Percentiles rank a stretch among this genome's conserved stretches.
Evolutionary conservation across 2,113 vertebrate genomes (phyloP).

Genomic region (Arothron firmamentum): DNA sequence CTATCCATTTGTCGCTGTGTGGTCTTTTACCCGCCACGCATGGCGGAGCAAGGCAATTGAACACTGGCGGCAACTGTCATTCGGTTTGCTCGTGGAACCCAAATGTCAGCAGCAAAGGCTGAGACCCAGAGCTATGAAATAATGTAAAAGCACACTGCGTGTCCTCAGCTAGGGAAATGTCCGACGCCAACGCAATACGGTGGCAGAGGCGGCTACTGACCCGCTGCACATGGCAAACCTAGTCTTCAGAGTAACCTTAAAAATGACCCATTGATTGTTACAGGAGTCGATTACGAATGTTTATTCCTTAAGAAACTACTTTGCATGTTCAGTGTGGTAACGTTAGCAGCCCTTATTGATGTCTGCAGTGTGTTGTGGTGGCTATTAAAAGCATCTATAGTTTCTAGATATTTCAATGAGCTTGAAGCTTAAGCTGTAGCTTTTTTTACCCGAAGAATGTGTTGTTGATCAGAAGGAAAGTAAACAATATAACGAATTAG

Average conservation of each 20-base stretch:
- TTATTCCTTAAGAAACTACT: no score
- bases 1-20: slow-evolving; percentile 20
- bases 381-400: no score
- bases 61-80: slow-evolving; percentile 29
- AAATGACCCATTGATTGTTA: no score
- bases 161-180: slow-evolving; percentile 14
- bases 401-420: no score
- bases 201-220: not conserved
- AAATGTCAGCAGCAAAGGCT: slow-evolving; percentile 43
- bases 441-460: no score
- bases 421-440: no score
- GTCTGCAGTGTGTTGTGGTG: no score
- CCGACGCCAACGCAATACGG: not conserved
- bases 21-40: slow-evolving; percentile 41
- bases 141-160: slow-evolving; percentile 12
- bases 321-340: no score
- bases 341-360: no score
- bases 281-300: no score
- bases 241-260: not conserved
- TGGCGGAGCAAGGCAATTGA: slow-evolving; percentile 47
- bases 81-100: slow-evolving; percentile 21
- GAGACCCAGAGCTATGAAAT: slow-evolving; percentile 31
- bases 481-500: no score
- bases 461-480: no score
- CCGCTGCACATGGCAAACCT: not conserved